Percentiles rank a stretch among this genome's conserved stretches.
These are phyloP conservation scores for Vanessa atalanta DNA, from an alignment of 1,140 invertebrate genomes.

Conservation along the genomic window DNA sequence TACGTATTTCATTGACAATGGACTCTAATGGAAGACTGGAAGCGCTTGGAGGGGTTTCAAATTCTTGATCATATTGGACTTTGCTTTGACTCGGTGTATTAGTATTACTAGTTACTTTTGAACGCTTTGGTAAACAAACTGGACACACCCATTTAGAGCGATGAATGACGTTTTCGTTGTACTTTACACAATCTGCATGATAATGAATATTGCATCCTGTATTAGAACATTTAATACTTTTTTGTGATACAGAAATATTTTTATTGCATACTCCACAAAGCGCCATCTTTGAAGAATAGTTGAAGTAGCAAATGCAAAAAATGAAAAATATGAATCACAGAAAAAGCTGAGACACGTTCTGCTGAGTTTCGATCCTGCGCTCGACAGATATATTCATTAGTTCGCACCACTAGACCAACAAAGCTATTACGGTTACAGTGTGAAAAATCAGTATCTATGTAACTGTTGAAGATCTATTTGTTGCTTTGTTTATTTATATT, in stretches of 20 bases:
- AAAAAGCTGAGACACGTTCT: no score
- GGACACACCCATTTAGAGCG: slow-evolving; percentile 6
- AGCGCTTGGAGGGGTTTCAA: neutral
- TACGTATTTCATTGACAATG: slow-evolving; percentile 9
- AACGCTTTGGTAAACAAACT: neutral
- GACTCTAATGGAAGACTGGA: slow-evolving; percentile 2
- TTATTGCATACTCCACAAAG: no score
- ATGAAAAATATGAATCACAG: no score
- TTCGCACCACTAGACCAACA: no score
- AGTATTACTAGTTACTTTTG: neutral
- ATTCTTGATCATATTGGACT: neutral
- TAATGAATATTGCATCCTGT: neutral
- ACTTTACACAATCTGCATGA: slow-evolving; percentile 9
- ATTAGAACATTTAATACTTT: neutral
- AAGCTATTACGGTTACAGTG: no score
- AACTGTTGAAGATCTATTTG: neutral
- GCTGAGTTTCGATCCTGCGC: no score
- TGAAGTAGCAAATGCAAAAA: no score
- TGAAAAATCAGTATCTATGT: neutral
- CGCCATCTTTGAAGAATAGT: no score
- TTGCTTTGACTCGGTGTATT: neutral
- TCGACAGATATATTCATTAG: no score
- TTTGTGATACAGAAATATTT: no score
- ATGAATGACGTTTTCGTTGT: slow-evolving; percentile 8
- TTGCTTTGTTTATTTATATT: slow-evolving; percentile 16